Evolutionary conservation across 2,797 vertebrate species (phyloP), one percentile per base, ranked within the genome.

Genomic region (Notolepis coatsorum): DNA sequence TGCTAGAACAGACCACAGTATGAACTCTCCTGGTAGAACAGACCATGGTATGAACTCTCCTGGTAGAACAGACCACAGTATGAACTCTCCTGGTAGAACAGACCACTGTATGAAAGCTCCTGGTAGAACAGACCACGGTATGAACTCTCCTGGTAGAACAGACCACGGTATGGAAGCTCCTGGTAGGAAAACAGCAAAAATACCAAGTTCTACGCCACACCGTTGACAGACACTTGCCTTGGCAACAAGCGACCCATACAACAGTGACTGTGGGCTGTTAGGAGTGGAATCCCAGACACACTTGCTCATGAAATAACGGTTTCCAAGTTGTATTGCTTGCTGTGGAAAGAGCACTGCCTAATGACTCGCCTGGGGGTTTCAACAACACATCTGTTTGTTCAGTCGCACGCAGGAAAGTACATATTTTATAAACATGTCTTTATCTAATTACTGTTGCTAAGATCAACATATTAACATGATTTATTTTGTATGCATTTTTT

Each of bases 141-240:
- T n/a, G n/a, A n/a, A n/a, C n/a, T n/a, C n/a, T n/a, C n/a, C n/a
- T n/a, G n/a, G n/a, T n/a, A n/a, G n/a, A n/a, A n/a, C n/a, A n/a
- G n/a, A n/a, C n/a, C n/a, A n/a, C n/a, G n/a, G n/a, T n/a, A n/a
- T n/a, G n/a, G n/a, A n/a, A n/a, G n/a, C n/a, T n/a, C n/a, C n/a
- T n/a, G n/a, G n/a, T n/a, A n/a, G n/a, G n/a, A n/a, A n/a, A n/a
- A n/a, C n/a, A n/a, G n/a, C n/a, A n/a, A n/a, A n/a, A n/a, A n/a
- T n/a, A n/a, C n/a, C n/a, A n/a, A 52, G 1, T 47, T 61, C 54
- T 68, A 7, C 31, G 9, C 15, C 28, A 5, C 2, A n/a, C 28
- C 0, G 24, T 30, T 71, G 68, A 79, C 23, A 59, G 67, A 78
- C 62, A 64, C 56, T 38, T 25, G 61, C 37, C 20, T 30, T 45